phyloP scores from a whole-genome alignment of 2,888 invertebrate species.

The Syrphus vitripennis region DNA sequence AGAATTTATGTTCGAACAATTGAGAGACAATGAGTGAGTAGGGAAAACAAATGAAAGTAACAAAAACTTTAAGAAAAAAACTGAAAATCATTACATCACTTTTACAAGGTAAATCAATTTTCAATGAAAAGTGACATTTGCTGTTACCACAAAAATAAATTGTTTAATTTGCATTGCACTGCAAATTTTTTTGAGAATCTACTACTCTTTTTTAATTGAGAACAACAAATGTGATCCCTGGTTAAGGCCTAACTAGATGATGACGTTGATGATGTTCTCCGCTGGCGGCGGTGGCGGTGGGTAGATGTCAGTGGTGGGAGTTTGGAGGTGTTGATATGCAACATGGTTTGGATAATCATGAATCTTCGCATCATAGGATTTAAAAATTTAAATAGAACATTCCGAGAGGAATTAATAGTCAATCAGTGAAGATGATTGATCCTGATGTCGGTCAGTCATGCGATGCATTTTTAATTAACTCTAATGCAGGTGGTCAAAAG shows the following conservation, averaged over 20 bases:
- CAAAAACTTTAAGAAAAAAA: no score
- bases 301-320: background rate
- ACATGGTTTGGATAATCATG: background rate
- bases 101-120: no score
- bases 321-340: constrained; percentile 44
- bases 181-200: background rate
- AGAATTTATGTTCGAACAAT: no score
- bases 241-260: constrained; percentile 36
- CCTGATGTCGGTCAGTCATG: background rate
- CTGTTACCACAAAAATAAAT: no score
- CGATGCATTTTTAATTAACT: constrained; percentile 55
- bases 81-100: no score
- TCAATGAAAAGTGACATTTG: no score
- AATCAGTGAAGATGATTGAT: constrained; percentile 54
- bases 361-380: constrained; percentile 12
- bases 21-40: no score
- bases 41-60: no score
- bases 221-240: background rate
- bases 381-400: constrained; percentile 26
- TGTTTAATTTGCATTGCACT: background rate
- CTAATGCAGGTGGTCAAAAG: constrained; percentile 56
- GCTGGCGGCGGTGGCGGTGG: background rate
- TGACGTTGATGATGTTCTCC: background rate
- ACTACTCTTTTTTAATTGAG: background rate
- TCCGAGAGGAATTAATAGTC: constrained; percentile 36